These are phyloP conservation scores for Cryptotermes secundus DNA, from an alignment of 1,140 invertebrate genomes.

Conservation along the genomic window DNA sequence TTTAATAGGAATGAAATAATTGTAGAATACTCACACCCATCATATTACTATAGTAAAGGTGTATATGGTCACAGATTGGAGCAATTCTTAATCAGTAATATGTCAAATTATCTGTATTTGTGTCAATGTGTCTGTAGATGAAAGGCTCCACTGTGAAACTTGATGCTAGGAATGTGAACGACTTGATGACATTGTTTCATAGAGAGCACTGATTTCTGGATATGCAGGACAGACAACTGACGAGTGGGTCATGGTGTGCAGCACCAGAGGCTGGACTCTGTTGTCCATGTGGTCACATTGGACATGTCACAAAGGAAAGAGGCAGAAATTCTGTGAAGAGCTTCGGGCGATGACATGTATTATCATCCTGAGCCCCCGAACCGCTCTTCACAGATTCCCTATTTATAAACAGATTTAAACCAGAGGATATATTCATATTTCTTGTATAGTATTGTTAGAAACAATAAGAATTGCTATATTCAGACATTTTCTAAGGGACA, in stretches of 20 bases:
- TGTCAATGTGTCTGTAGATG: slow-evolving; percentile 1
- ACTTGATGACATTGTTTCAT: background rate
- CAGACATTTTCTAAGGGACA: background rate
- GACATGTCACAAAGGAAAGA: background rate
- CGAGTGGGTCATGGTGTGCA: background rate
- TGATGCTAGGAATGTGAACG: background rate
- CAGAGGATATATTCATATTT: background rate
- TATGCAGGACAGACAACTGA: background rate
- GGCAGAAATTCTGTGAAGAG: background rate
- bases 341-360: background rate
- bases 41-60: background rate
- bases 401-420: no score
- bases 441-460: background rate
- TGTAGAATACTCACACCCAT: background rate
- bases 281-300: background rate
- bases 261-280: background rate
- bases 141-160: background rate
- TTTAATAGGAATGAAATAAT: background rate
- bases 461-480: no score
- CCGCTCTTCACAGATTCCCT: background rate
- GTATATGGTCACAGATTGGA: background rate
- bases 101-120: background rate
- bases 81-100: background rate
- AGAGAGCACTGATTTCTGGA: background rate
- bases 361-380: slow-evolving; percentile 9